Percentiles rank a stretch among this genome's conserved stretches.
Conservation (phyloP, 2,797 vertebrate genomes). For the Amazonetta brasiliensis region DNA sequence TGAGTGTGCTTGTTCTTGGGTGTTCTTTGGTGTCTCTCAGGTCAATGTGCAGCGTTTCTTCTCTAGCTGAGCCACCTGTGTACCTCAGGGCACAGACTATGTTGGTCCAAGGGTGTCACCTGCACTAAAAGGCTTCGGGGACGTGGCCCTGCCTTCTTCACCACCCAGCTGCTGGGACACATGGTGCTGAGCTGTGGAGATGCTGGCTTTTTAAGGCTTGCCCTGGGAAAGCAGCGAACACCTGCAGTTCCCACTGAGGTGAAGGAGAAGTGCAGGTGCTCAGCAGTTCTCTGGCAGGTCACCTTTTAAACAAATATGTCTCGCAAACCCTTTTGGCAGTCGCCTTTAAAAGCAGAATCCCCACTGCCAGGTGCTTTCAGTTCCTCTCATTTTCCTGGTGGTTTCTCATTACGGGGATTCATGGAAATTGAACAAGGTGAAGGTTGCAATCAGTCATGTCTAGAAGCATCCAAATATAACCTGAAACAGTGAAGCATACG, state of each 20-base stretch:
- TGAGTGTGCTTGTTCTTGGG: neutral
- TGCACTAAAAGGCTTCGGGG: neutral
- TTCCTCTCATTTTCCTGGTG: slow-evolving; percentile 1
- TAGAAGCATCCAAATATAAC: slow-evolving; percentile 28
- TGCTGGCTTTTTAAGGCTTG: neutral
- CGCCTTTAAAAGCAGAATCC: neutral
- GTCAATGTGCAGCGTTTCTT: neutral
- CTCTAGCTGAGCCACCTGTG: neutral
- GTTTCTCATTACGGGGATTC: slow-evolving; percentile 41
- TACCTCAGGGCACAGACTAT: neutral
- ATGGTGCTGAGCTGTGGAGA: neutral
- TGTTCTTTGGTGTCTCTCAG: neutral
- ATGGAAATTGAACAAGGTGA: neutral
- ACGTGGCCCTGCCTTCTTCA: neutral
- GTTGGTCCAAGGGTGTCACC: neutral
- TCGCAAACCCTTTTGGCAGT: neutral
- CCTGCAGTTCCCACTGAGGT: neutral
- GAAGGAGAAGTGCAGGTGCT: neutral
- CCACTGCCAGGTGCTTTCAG: neutral
- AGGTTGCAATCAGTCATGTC: slow-evolving; percentile 9
- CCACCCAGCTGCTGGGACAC: neutral
- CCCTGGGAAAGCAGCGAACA: neutral
- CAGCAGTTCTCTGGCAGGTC: neutral
- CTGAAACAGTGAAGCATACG: neutral
- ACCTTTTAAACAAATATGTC: neutral